These are phyloP conservation scores for Callaeas wilsoni DNA, from an alignment of 2,113 vertebrate genomes.

Conservation along the genomic window DNA sequence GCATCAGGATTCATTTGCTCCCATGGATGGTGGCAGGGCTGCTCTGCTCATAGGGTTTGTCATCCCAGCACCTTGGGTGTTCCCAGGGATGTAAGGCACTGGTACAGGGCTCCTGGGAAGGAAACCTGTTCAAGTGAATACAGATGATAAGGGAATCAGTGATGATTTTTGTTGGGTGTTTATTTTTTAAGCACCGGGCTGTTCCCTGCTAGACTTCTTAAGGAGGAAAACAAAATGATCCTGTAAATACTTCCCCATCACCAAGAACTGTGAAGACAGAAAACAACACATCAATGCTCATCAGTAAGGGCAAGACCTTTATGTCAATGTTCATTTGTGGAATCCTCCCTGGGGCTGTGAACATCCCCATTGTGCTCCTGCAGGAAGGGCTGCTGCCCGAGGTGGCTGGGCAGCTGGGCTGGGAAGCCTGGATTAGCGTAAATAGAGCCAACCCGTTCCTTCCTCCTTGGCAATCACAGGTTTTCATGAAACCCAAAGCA, in stretches of 20 bases:
- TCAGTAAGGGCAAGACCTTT: conserved; percentile 66
- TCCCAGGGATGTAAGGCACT: neutral
- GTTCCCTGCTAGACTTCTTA: neutral
- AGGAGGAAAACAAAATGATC: neutral
- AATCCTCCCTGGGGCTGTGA: conserved; percentile 25
- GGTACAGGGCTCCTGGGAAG: neutral
- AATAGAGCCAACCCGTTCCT: neutral
- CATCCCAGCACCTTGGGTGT: too few species aligned
- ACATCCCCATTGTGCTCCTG: conserved; percentile 6
- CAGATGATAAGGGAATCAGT: neutral
- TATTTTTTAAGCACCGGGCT: neutral
- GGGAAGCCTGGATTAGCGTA: neutral
- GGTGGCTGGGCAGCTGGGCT: neutral
- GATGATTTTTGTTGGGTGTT: neutral
- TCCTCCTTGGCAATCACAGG: neutral
- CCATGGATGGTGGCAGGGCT: rapidly evolving
- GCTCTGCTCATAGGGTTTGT: neutral
- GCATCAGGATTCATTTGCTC: neutral
- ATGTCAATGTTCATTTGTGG: conserved; percentile 39
- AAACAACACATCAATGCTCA: conserved; percentile 42
- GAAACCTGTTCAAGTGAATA: neutral
- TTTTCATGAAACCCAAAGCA: neutral
- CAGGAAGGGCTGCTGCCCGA: conserved; percentile 20
- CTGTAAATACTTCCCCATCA: neutral
- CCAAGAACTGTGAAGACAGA: conserved; percentile 16